phyloP scores from a whole-genome alignment of 2,797 vertebrate genomes.

The Alcedo quadribrachys region DNA sequence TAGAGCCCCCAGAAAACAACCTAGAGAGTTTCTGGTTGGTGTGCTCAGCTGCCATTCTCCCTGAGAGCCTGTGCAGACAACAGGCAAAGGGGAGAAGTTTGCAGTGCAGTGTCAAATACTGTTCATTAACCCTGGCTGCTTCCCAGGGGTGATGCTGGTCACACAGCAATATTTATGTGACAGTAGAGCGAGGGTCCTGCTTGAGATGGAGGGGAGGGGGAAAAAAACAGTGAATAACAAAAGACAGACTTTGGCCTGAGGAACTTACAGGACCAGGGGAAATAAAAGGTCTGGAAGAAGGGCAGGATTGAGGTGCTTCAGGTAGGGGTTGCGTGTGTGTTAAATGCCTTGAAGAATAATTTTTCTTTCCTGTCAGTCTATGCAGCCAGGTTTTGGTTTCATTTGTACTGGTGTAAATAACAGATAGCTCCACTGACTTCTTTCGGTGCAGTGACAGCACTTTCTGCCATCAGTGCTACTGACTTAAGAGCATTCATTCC shows the following conservation, averaged over 20 bases:
- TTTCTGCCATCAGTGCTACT: not conserved
- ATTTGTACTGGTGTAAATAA: not conserved
- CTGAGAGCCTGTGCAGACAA: not conserved
- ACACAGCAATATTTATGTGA: accelerated
- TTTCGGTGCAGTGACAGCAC: not conserved
- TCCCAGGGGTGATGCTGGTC: not conserved
- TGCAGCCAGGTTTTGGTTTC: not conserved
- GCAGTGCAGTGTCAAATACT: not conserved
- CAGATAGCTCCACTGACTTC: not conserved
- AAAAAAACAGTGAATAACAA: not conserved
- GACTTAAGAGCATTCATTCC: not conserved
- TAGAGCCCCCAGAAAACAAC: not conserved
- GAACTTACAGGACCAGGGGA: not conserved
- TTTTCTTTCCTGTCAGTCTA: not conserved
- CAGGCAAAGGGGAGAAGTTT: not conserved
- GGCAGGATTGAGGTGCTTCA: not conserved
- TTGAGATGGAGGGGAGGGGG: not conserved
- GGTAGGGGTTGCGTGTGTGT: not conserved
- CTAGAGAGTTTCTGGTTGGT: not conserved
- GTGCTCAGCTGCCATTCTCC: not conserved
- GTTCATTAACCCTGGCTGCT: not conserved
- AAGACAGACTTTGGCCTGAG: not conserved
- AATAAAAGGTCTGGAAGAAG: not conserved
- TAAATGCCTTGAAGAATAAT: not conserved
- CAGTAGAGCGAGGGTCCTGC: not conserved